Conservation (phyloP, 2,888 invertebrate genomes). For the Dorcus parallelipipedus region DNA sequence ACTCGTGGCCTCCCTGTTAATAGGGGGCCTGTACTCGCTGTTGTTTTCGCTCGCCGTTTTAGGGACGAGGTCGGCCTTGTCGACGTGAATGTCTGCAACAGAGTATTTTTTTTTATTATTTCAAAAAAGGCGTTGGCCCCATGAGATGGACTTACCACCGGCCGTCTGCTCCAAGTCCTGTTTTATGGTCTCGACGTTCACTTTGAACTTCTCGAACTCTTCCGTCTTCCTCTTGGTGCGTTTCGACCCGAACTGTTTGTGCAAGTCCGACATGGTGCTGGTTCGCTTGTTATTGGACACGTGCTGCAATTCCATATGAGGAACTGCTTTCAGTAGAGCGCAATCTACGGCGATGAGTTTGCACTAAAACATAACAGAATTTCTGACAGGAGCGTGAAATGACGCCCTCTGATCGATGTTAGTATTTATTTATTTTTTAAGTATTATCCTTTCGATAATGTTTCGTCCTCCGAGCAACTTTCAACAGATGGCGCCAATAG, state of each 20-base stretch:
- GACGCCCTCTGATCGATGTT: too few species aligned
- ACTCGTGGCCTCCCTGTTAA: constrained; percentile 50
- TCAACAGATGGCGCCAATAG: too few species aligned
- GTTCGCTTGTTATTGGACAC: too few species aligned
- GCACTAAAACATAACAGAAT: constrained; percentile 15
- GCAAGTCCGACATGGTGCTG: constrained; percentile 44
- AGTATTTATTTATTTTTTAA: too few species aligned
- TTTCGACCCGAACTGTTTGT: constrained; percentile 65
- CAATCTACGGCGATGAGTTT: constrained; percentile 22
- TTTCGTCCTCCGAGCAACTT: too few species aligned
- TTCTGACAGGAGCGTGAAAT: too few species aligned
- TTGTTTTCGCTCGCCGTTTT: constrained; percentile 43
- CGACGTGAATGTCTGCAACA: constrained; percentile 34
- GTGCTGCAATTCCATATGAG: neutral
- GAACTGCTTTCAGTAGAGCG: constrained; percentile 16
- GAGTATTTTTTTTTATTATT: too few species aligned
- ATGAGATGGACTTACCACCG: constrained; percentile 39
- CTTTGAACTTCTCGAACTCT: constrained; percentile 57
- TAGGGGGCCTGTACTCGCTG: constrained; percentile 51
- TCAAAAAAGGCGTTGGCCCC: neutral
- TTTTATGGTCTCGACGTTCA: constrained; percentile 56
- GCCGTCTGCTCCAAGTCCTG: constrained; percentile 58
- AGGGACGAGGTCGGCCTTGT: constrained; percentile 45
- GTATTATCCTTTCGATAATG: too few species aligned
- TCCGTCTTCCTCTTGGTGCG: constrained; percentile 58